Conservation (phyloP, 64 coral and sea anemone genomes). For the Pachyseris speciosa region DNA sequence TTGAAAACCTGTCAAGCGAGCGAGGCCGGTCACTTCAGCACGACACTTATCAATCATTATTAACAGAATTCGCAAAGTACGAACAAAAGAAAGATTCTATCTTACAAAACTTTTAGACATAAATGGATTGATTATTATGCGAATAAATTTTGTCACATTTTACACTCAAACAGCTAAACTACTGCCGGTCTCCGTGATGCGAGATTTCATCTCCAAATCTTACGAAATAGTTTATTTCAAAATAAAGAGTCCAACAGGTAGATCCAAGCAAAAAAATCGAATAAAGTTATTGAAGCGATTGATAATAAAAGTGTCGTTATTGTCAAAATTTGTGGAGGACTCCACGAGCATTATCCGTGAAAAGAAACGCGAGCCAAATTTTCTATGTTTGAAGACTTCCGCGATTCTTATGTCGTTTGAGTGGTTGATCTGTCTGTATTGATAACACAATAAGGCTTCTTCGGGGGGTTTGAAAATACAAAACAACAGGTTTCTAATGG, state of each 20-base stretch:
- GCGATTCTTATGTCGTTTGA: neutral
- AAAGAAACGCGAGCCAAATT: neutral
- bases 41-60: neutral
- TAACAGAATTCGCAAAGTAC: neutral
- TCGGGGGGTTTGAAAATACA: conserved; percentile 13
- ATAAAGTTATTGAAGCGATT: neutral
- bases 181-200: neutral
- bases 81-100: neutral
- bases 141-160: neutral
- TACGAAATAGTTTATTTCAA: neutral
- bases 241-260: conserved; percentile 31
- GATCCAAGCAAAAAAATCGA: neutral
- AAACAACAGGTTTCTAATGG: conserved; percentile 27
- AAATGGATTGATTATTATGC: neutral
- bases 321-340: neutral
- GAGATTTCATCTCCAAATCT: neutral
- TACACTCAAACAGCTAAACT: neutral
- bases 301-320: neutral
- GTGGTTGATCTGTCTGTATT: neutral
- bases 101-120: neutral
- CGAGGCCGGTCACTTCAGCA: neutral
- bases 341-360: neutral
- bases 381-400: neutral
- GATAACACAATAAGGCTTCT: neutral
- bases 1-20: neutral